phyloP scores from a whole-genome alignment of 2,888 invertebrate species.

The Dicranocentrus wangi region DNA sequence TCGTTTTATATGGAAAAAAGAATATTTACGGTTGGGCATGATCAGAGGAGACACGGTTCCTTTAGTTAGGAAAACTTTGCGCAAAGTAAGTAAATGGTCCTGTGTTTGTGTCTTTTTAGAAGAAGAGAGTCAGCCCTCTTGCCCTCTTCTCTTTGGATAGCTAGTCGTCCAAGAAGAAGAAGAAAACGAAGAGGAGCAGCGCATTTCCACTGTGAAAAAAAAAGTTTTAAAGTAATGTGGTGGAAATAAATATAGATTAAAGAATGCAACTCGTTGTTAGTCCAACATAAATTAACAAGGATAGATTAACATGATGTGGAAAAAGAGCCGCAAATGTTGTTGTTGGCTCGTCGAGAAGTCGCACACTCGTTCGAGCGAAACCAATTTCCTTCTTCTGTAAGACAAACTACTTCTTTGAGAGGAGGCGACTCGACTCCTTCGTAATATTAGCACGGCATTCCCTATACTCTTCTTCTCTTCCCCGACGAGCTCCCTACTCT shows the following conservation, averaged over 20 bases:
- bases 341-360: conserved; percentile 73
- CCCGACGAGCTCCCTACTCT: no score
- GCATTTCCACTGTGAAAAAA: no score
- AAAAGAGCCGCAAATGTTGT: conserved; percentile 73
- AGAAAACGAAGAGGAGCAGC: no score
- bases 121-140: no score
- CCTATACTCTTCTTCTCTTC: neutral
- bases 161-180: neutral
- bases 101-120: no score
- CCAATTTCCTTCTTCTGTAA: conserved; percentile 73
- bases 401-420: conserved; percentile 73
- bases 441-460: conserved; percentile 34
- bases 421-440: conserved; percentile 61
- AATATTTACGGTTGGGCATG: conserved; percentile 73
- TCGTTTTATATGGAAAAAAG: conserved; percentile 33
- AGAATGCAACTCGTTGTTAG: conserved; percentile 73
- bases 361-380: conserved; percentile 73
- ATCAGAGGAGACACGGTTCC: conserved; percentile 73
- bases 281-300: conserved; percentile 73
- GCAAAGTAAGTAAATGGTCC: conserved; percentile 25
- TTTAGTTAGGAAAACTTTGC: conserved; percentile 72
- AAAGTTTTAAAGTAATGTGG: conserved; percentile 64
- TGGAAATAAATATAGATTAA: conserved; percentile 73
- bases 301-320: conserved; percentile 73
- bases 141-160: no score